Evolutionary conservation across 1,140 invertebrate genomes (phyloP), one percentile per base, ranked within the genome.

Genomic region (Samia ricini): DNA sequence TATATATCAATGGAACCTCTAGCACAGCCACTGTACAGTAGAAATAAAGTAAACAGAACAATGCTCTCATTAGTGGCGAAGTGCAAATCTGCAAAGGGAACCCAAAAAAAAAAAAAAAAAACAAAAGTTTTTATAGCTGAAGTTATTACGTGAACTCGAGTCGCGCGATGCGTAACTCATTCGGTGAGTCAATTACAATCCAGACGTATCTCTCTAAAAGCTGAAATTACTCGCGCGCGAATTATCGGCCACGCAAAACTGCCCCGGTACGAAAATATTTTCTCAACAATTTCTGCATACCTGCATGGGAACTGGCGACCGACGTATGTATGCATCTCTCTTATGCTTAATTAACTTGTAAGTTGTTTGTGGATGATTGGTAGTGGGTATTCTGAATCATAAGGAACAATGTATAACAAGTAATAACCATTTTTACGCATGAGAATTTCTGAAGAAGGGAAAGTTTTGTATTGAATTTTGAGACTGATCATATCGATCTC

Each of bases 211-310:
- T 77, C 74, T 70, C 77, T 83, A 83, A 85, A 83, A 76, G 78
- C 76, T 76, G 67, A 80, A 79, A 80, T 79, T 79, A 72, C 75
- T 49, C 52, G 63, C 61, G 50, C 64, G 63, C 64, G 69, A 75
- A 83, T 83, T 81, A 83, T 71, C 73, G 68, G 64, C 64, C 83
- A 85, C 79, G 83, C 83, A 83, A 66, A 60, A 50, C 49, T 23
- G 26, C 60, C 24, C 58, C 61, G n/a, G 33, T 42, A 15, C n/a
- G 74, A 74, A n/a, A n/a, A n/a, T 79, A 81, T 80, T 79, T 77
- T 83, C 79, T 79, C 80, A 83, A 85, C 81, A 85, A 85, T 85
- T 85, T 85, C 79, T 85, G 81, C 83, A 83, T 85, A 79, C 83
- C 83, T 59, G 66, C 77, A 65, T 85, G 83, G 76, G 83, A 85